Base-by-base conservation (phyloP, 2,113 vertebrate genomes). In the Thryonomys swinderianus region DNA sequence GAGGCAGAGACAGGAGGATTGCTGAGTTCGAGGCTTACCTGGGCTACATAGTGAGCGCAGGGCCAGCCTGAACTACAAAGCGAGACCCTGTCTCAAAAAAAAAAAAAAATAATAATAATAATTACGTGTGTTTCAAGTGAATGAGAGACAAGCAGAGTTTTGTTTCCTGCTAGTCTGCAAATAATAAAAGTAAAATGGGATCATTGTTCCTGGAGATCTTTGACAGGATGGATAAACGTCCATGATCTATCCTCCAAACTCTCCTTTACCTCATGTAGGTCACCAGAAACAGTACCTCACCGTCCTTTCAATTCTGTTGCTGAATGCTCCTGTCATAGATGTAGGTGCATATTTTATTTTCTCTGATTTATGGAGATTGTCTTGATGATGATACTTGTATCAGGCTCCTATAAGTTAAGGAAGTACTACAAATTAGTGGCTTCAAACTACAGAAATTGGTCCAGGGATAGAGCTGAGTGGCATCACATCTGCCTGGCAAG, bases 71-170 rank as follows among this genome's bases (percentile, higher is more conserved):
- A n/a, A n/a, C n/a, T n/a, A n/a, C n/a, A n/a, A n/a, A n/a, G n/a
- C n/a, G n/a, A n/a, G n/a, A n/a, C n/a, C n/a, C n/a, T n/a, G n/a
- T n/a, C n/a, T n/a, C n/a, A n/a, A n/a, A n/a, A n/a, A n/a, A n/a
- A n/a, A n/a, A n/a, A n/a, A n/a, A n/a, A n/a, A n/a, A n/a, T n/a
- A n/a, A n/a, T n/a, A n/a, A n/a, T n/a, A n/a, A n/a, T n/a, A n/a
- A n/a, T n/a, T n/a, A n/a, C n/a, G n/a, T 48, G 42, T 90, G 16
- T 88, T 96, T 87, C 40, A 93, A 80, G 69, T 80, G 21, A 88
- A 92, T 85, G 23, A 90, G 92, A 80, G 32, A 14, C 61, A 85
- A 92, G 83, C 11, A 88, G 30, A 96, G 74, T 85, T 96, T 78
- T 81, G 79, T 90, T 59, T 90, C 69, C 73, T 67, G 2, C 20